Base-by-base conservation (phyloP, 2,113 vertebrate genomes). In the Pygoscelis antarcticus region DNA sequence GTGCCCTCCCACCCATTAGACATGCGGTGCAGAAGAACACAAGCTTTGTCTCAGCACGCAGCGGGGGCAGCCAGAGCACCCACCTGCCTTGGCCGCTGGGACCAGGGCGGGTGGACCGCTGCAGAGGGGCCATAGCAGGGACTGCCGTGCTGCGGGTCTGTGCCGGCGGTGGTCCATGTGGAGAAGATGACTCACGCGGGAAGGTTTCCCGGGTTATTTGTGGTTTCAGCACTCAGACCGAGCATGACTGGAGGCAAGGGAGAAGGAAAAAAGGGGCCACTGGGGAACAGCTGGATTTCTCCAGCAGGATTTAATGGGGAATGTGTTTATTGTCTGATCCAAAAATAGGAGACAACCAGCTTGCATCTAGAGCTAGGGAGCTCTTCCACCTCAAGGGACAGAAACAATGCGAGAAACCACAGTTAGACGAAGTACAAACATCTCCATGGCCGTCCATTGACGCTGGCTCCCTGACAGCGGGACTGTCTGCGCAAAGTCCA, bases 101-200 rank as follows among this genome's bases (percentile, higher is more conserved):
- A 30, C 25, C 49, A 5, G 52, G 29, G 15, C 2, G 27, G 60
- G 40, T 1, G 51, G 42, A 10, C 13, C 0, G 7, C 32, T 11
- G 34, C 40, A 5, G 18, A 30, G 36, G 36, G 82, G 16, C 38
- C 30, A 11, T 4, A 1, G 55, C 1, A 2, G 8, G 32, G 64
- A 6, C 46, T 3, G n/a, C 52, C 30, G 46, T 6, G 64, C 54
- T 14, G 46, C 2, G 1, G 26, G 13, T 17, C 75, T 22, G 27
- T 34, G 65, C 16, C 1, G 2, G 61, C 0, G 1, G 25, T 22
- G 42, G 68, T 20, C 77, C n/a, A 6, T 1, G 2, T 3, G 60
- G 44, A 42, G 71, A 9, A 36, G 44, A 5, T 5, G 78, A 34
- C 69, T 51, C 51, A 10, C 11, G 14, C 61, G 10, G 60, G 36